phyloP scores from a whole-genome alignment of 2,888 invertebrate species.

The Xestia rhomboidea region DNA sequence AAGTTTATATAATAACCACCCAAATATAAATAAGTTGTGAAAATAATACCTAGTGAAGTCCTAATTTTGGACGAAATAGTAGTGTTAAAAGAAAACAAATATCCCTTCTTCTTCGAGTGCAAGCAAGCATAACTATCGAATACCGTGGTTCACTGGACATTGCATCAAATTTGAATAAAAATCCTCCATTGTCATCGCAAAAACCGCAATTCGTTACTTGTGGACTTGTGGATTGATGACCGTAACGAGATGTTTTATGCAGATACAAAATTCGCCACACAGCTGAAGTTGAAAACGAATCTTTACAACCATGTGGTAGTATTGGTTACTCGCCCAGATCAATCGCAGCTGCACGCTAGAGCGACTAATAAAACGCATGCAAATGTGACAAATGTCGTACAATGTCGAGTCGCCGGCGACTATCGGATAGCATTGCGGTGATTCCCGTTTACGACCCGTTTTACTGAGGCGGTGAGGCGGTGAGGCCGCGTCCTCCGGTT shows the following conservation, averaged over 20 bases:
- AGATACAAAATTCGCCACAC: not conserved
- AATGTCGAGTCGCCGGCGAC: conserved; percentile 6
- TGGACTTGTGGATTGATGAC: conserved; percentile 3
- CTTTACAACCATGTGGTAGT: conserved; percentile 14
- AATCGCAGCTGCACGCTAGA: conserved; percentile 1
- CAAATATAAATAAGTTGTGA: not conserved
- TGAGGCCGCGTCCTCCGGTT: conserved; percentile 38
- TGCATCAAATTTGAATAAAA: not conserved
- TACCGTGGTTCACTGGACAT: not conserved
- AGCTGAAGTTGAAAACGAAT: not conserved
- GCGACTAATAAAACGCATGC: conserved; percentile 48
- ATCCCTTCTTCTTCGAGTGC: not conserved
- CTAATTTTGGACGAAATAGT: not conserved
- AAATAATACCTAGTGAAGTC: not conserved
- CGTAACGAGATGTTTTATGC: not conserved
- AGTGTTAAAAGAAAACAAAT: not conserved
- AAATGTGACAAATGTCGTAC: conserved; percentile 38
- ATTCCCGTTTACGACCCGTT: conserved; percentile 61
- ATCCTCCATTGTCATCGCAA: not conserved
- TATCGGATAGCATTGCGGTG: conserved; percentile 40
- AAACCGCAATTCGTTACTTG: conserved; percentile 8
- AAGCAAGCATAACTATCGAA: not conserved
- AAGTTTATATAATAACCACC: not conserved
- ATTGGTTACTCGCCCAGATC: conserved; percentile 2
- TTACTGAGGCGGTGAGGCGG: conserved; percentile 20